Evolutionary conservation across 2,797 vertebrate genomes (phyloP).

Genomic region (Xiphophorus birchmanni): DNA sequence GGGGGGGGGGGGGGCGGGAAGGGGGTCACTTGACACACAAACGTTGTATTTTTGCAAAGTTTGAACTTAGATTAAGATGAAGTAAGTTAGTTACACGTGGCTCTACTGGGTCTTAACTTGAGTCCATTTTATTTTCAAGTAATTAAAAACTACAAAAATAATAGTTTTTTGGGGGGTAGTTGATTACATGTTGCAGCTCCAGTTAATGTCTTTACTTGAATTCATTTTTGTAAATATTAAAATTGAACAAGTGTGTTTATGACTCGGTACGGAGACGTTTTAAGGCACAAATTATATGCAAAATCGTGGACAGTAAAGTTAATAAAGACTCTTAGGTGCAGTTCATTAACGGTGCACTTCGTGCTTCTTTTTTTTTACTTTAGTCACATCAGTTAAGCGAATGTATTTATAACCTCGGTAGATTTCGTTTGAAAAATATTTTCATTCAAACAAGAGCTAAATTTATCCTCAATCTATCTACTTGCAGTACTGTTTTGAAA

Average conservation of each 20-base stretch:
- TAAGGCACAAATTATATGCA: neutral
- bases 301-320: neutral
- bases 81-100: neutral
- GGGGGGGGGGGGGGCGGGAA: too few relatives aligned
- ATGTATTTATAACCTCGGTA: neutral
- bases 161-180: too few relatives aligned
- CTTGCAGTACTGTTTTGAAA: too few relatives aligned
- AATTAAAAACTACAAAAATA: too few relatives aligned
- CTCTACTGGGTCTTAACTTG: neutral
- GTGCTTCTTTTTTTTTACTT: neutral
- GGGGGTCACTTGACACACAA: neutral
- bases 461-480: too few relatives aligned
- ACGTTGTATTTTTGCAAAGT: neutral
- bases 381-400: neutral
- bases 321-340: neutral
- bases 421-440: too few relatives aligned
- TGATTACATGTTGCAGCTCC: neutral
- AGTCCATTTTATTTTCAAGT: neutral
- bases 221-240: neutral
- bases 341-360: neutral
- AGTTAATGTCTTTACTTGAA: neutral
- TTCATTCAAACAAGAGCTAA: too few relatives aligned
- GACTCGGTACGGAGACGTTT: neutral
- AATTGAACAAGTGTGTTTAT: too few relatives aligned
- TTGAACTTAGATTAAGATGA: neutral